Evolutionary conservation across 2,113 vertebrate species (phyloP), one percentile per base, ranked within the genome.

Genomic region (Ceuthmochares aereus): DNA sequence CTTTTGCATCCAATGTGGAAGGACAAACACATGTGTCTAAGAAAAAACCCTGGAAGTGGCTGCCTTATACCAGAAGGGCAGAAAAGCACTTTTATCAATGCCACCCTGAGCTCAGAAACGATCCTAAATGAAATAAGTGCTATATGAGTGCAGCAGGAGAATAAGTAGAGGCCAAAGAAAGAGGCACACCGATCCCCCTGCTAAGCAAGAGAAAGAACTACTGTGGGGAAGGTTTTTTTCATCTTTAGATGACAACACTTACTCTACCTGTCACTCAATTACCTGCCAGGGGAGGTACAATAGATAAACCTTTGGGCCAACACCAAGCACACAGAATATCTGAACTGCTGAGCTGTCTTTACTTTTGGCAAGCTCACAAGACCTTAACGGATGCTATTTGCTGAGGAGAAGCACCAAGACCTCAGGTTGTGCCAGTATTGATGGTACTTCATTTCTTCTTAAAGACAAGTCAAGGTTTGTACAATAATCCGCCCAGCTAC

Each of bases 401-500:
- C 73, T 27, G 67, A 91, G 77, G 93, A 96, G 75, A 14, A 90
- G 87, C 64, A 91, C 64, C 67, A 95, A 82, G 87, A 87, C 70
- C 73, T 86, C 86, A 84, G 85, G 59, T 66, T 94, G 84, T 80
- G 70, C 79, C 91, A 77, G 58, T 87, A 84, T 81, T 67, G 58
- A 89, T 82, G 83, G 80, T 78, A 68, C 79, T 93, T 89, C 84
- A 96, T 96, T 95, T 91, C 84, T 75, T 87, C 66, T 86, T 92
- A 89, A 78, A 96, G 92, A 73, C 77, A 81, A 91, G 86, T 91
- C 74, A 82, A 94, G 85, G 88, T 95, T 95, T 96, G 79, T 89
- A 93, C 83, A 86, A 64, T 86, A 95, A 92, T 89, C 83, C 56
- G 84, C 66, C 81, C 91, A 89, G 66, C 84, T 73, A 89, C 70